Evolutionary conservation across 2,113 vertebrate genomes (phyloP).

Genomic region (Psephotus haematonotus): DNA sequence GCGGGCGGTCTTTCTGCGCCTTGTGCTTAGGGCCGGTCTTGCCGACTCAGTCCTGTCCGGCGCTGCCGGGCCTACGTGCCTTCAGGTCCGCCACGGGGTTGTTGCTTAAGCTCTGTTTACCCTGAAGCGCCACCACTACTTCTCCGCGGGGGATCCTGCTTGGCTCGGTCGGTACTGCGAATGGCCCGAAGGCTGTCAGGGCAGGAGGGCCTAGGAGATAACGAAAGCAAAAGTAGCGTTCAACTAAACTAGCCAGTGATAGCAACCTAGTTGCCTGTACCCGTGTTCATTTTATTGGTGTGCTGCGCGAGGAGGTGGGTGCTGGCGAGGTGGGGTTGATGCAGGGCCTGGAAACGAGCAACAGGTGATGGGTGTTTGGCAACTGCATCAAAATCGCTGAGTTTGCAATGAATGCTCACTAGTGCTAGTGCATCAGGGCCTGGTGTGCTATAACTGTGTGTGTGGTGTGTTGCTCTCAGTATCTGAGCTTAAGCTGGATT

Average conservation of each 20-base stretch:
- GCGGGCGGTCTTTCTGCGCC: not conserved
- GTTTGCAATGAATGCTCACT: fast-evolving
- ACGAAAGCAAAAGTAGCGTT: fast-evolving
- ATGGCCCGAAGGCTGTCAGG: not conserved
- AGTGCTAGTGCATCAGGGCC: fast-evolving
- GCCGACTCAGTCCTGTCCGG: not conserved
- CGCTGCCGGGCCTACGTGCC: not conserved
- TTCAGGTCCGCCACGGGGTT: too few species aligned
- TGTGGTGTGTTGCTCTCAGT: fast-evolving
- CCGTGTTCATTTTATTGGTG: fast-evolving
- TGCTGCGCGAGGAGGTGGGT: fast-evolving
- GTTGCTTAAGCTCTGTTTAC: not conserved
- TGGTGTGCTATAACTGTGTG: fast-evolving
- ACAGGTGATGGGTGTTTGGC: not conserved
- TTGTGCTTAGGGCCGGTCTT: not conserved
- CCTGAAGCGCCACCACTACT: not conserved
- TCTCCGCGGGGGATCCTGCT: not conserved
- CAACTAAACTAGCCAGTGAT: fast-evolving
- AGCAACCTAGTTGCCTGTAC: fast-evolving
- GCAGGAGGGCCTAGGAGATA: not conserved
- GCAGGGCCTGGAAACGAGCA: not conserved
- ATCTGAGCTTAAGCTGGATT: not conserved
- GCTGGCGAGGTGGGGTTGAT: not conserved
- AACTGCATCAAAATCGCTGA: fast-evolving
- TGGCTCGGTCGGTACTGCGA: not conserved